Evolutionary conservation across 2,888 invertebrate genomes (phyloP).

Genomic region (Chelonus formosanus): DNA sequence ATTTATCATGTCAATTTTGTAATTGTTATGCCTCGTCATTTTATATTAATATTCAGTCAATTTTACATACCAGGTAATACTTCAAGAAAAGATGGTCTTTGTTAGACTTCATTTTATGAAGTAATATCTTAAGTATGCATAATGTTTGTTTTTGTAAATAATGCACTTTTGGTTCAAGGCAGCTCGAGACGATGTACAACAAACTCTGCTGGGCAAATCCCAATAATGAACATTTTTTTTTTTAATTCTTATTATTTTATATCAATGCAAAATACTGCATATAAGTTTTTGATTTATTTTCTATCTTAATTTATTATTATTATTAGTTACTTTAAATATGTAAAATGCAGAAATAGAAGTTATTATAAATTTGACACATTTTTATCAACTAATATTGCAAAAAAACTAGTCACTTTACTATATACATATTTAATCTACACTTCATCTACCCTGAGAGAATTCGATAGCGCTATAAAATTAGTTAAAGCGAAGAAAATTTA

Average conservation of each 20-base stretch:
- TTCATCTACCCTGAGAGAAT: slow-evolving; percentile 5
- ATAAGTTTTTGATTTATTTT: no score
- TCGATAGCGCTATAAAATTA: neutral
- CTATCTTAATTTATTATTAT: no score
- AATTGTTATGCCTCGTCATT: slow-evolving; percentile 22
- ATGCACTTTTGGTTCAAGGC: slow-evolving; percentile 65
- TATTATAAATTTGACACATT: no score
- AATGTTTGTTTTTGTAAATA: slow-evolving; percentile 43
- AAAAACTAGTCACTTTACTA: slow-evolving; percentile 10
- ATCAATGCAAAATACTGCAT: no score
- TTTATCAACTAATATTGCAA: neutral
- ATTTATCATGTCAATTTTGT: slow-evolving; percentile 30
- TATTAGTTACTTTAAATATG: no score
- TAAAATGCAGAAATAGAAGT: no score
- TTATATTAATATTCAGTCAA: slow-evolving; percentile 33
- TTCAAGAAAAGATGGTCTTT: slow-evolving; percentile 31
- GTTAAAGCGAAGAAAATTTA: slow-evolving; percentile 29
- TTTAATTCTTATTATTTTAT: no score
- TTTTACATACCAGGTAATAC: slow-evolving; percentile 32
- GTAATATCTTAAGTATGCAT: slow-evolving; percentile 55
- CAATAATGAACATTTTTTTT: slow-evolving; percentile 37
- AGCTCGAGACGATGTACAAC: slow-evolving; percentile 62
- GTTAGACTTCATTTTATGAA: slow-evolving; percentile 40
- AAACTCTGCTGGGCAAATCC: slow-evolving; percentile 47
- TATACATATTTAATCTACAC: neutral